Evolutionary conservation across 2,113 vertebrate species (phyloP), one percentile per base, ranked within the genome.

Genomic region (Corydoras maculifer): DNA sequence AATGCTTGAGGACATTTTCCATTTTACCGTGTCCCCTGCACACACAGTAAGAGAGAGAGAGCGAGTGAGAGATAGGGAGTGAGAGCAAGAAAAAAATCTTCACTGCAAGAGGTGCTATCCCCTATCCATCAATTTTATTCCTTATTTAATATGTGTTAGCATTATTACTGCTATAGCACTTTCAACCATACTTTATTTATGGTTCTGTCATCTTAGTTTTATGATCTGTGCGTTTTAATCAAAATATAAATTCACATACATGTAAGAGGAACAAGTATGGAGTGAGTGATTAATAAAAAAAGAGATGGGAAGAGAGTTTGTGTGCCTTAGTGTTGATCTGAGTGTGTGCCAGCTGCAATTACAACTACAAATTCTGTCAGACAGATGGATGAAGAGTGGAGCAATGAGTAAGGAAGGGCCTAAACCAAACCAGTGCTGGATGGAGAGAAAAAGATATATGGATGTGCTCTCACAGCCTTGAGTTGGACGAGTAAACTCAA

Each of bases 201-300:
- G 30, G 43, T 13, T 15, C 32, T 9, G 54, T 75, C 65, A 54
- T 12, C 31, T 68, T 77, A 63, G 68, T 79, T 81, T 82, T 75
- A 80, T 82, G 79, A 84, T 79, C 75, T 81, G 81, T 80, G 79
- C 74, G 77, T 76, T 83, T 59, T 80, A 84, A 86, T 87, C 75
- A 84, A 77, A 70, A 69, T 60, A 55, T 74, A 35, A 79, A 43
- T 58, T 43, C 48, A 57, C 70, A n/a, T 30, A 63, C n/a, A n/a
- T 43, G 48, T 58, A 13, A 61, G 59, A 61, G 59, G 30, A 25
- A 65, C 51, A 25, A 8, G 29, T 9, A 25, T 8, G 59, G 72
- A 15, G 55, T 65, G 29, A 53, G 30, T 31, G 30, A 65, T 31
- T 9, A 55, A 25, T 3, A 2, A 1, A 8, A 58, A 35, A 59